phyloP scores from a whole-genome alignment of 2,888 invertebrate species.

The Xylota segnis region DNA sequence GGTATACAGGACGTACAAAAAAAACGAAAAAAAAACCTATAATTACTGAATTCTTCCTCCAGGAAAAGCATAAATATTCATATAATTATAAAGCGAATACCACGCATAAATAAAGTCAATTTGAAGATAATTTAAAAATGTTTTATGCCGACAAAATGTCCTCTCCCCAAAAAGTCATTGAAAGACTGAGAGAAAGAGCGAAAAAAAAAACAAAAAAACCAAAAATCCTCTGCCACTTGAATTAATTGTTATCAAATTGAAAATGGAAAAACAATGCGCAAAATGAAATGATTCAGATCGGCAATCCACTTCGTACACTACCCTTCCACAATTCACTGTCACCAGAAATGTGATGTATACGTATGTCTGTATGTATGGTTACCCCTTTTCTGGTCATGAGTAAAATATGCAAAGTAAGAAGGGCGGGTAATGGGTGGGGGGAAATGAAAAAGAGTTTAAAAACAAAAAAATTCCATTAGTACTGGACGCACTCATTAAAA shows the following conservation, averaged over 20 bases:
- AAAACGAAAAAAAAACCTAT: conserved; percentile 29
- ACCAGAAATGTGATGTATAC: conserved; percentile 48
- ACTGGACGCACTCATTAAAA: conserved; percentile 67
- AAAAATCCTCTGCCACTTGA: conserved; percentile 53
- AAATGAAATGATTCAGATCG: conserved; percentile 71
- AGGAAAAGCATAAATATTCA: conserved; percentile 73
- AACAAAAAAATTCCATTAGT: conserved; percentile 69
- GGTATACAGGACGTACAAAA: background rate
- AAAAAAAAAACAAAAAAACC: background rate
- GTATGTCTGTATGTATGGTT: background rate
- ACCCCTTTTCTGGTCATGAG: background rate
- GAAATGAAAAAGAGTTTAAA: conserved; percentile 15
- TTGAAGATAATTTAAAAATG: conserved; percentile 65
- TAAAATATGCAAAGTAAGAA: conserved; percentile 52
- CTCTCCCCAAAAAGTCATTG: conserved; percentile 23
- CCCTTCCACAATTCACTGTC: conserved; percentile 2
- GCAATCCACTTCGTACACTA: background rate
- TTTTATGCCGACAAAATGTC: conserved; percentile 39
- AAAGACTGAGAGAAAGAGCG: background rate
- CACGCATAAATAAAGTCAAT: conserved; percentile 73
- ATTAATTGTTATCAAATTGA: conserved; percentile 75
- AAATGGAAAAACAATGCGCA: conserved; percentile 67
- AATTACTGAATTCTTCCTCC: conserved; percentile 69
- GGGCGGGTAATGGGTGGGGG: background rate
- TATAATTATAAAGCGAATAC: conserved; percentile 61